A percentile compares a stretch with the other conserved stretches of the same genome.
Conservation (phyloP, 2,113 vertebrate species). For the Dolichallabes microphthalmus region DNA sequence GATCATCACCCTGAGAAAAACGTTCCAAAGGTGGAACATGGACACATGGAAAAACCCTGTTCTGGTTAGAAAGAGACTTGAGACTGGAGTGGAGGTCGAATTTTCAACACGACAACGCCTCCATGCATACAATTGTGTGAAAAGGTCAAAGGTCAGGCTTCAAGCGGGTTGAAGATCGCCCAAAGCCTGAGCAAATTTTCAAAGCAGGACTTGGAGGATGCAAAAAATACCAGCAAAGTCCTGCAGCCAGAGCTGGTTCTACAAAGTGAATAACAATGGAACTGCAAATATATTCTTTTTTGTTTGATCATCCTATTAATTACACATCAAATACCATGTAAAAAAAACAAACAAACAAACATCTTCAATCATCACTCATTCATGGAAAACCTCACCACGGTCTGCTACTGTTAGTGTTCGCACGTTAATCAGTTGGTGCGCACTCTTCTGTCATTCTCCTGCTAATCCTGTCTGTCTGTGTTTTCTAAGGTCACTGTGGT, state of each 20-base stretch:
- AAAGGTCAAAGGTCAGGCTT: background rate
- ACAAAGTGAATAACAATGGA: background rate
- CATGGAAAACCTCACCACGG: background rate
- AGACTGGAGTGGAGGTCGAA: background rate
- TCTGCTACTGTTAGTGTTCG: slow-evolving; percentile 9
- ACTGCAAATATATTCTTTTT: background rate
- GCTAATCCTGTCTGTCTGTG: background rate
- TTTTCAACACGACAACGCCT: background rate
- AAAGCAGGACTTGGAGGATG: no score
- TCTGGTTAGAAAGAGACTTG: background rate
- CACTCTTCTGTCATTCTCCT: slow-evolving; percentile 42
- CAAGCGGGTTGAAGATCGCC: background rate
- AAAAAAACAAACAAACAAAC: background rate
- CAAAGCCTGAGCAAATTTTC: background rate
- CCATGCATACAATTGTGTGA: background rate
- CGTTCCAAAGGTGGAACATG: background rate
- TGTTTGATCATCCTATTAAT: background rate
- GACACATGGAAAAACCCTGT: background rate
- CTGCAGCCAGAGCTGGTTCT: background rate
- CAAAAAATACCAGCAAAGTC: background rate
- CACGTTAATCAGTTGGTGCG: background rate
- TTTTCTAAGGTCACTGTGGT: slow-evolving; percentile 32
- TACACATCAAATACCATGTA: background rate
- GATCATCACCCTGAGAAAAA: background rate
- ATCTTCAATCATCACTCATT: background rate